These are phyloP conservation scores for Aphrocallistes beatrix DNA, from an alignment of 37 sponge, comb jelly and placozoan species.

Conservation along the genomic window DNA sequence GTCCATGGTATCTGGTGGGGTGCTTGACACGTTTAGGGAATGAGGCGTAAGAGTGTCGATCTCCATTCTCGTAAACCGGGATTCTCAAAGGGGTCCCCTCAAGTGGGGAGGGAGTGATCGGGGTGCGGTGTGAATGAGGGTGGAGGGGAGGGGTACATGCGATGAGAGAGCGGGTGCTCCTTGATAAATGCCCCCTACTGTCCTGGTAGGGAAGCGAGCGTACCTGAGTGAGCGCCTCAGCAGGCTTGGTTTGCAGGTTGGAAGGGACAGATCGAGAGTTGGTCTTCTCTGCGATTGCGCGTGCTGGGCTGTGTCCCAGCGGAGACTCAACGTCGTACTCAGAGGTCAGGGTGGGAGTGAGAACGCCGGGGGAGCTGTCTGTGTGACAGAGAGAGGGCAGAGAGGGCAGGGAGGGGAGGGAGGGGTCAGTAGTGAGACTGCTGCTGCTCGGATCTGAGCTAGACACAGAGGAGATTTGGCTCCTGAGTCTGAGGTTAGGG, in stretches of 20 bases:
- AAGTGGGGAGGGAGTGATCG: neutral
- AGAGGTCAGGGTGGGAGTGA: neutral
- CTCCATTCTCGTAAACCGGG: neutral
- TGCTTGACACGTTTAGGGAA: neutral
- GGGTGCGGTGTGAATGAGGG: neutral
- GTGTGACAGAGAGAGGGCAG: neutral
- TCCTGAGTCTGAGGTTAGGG: neutral
- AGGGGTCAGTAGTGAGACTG: too few relatives aligned
- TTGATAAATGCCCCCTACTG: neutral
- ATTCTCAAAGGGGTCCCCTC: neutral
- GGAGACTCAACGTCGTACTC: neutral
- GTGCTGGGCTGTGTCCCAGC: neutral
- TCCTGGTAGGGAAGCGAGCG: neutral
- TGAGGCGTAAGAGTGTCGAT: neutral
- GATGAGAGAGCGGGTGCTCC: neutral
- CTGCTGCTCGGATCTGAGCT: neutral
- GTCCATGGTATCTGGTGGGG: conserved; percentile 18
- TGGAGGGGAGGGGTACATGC: neutral
- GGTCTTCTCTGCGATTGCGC: neutral
- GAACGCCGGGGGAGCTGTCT: neutral
- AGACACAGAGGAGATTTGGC: neutral
- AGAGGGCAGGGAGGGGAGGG: too few relatives aligned
- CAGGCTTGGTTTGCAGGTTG: neutral
- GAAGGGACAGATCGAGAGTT: neutral
- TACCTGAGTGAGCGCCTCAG: neutral